Base-by-base conservation (phyloP, 2,113 vertebrate genomes). In the Crotalus helleri region DNA sequence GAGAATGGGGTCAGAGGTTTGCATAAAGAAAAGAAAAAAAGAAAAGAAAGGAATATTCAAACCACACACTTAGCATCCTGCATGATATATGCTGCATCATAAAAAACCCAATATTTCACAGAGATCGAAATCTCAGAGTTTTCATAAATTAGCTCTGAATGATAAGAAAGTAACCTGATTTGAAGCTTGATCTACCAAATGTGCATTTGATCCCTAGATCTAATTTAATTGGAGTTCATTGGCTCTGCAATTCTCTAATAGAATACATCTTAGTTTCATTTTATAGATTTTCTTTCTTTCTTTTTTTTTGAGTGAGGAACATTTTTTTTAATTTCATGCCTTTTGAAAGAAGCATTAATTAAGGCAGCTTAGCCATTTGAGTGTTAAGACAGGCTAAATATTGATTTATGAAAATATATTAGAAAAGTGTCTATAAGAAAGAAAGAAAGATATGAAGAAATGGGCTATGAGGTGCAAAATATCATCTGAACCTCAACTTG, bases 111-210 rank as follows among this genome's bases (percentile, higher is more conserved):
- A 12, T 2, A 94, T 96, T 96, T 90, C 92, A 94, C 88, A 39
- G 91, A 96, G 93, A 90, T 86, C 49, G 46, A 54, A 55, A 69
- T 61, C 81, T 64, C 46, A 87, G 24, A 91, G 92, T 95, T 93
- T 94, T 95, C 95, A 96, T 92, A 91, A 95, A 95, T 96, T 95
- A 94, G 85, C 94, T 95, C 92, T 94, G 94, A 91, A 49, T 92
- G 44, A 90, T 64, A 26, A 55, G 33, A 90, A 93, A 51, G 15
- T 69, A 33, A 57, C 85, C 85, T n/a, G 85, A 95, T 96, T 88
- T 90, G 94, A 87, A 94, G 85, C 95, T 96, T 95, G 95, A 96
- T 95, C 91, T 96, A 93, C 88, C 93, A 95, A 93, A 95, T 57
- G 91, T 95, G 90, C 94, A 96, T 95, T 89, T 87, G 94, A 88